Conservation (phyloP, 2,888 invertebrate genomes). For the Cephonodes hylas region DNA sequence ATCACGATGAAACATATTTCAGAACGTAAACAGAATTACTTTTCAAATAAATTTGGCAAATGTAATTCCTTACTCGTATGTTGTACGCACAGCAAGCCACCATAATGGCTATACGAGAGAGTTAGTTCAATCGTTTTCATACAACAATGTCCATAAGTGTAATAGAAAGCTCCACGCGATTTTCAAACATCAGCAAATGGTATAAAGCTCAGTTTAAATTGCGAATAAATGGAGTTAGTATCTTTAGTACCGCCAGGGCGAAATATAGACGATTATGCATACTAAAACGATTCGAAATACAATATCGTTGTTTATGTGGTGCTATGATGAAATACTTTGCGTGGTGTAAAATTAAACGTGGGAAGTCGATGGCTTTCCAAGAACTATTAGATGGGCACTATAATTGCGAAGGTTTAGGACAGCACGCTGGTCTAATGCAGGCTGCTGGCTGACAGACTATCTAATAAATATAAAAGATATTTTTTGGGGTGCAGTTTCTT, state of each 20-base stretch:
- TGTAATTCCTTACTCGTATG: background rate
- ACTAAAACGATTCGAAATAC: background rate
- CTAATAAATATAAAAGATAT: too few species aligned
- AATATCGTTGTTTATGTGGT: background rate
- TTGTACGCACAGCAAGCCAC: background rate
- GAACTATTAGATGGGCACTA: too few species aligned
- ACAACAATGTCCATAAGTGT: background rate
- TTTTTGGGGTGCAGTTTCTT: too few species aligned
- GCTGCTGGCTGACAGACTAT: too few species aligned
- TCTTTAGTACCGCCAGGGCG: too few species aligned
- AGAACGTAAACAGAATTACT: background rate
- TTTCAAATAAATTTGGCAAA: background rate
- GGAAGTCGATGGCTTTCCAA: background rate
- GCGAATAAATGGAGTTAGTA: background rate
- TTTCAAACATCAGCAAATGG: background rate
- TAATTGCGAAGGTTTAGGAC: too few species aligned
- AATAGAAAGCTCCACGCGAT: background rate
- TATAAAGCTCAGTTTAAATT: background rate
- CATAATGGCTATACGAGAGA: background rate
- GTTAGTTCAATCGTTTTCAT: background rate
- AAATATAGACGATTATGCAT: background rate
- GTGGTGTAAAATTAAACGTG: background rate
- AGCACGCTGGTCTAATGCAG: too few species aligned
- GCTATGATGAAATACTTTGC: conserved; percentile 3
- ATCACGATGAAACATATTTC: background rate